Conservation (phyloP, 2,888 invertebrate species). For the Spisula solida region DNA sequence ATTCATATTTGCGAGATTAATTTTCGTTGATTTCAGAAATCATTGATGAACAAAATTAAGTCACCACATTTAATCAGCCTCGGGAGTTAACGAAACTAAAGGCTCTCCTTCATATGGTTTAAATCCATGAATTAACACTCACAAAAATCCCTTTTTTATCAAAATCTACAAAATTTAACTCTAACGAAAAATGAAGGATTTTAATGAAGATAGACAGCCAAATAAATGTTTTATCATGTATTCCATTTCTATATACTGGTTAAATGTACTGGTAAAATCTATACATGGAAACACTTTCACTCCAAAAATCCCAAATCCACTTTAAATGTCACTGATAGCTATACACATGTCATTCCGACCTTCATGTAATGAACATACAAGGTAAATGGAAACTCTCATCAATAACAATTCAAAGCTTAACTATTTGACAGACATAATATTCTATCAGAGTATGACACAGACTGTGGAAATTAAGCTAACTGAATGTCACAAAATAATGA, state of each 20-base stretch:
- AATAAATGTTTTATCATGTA: no score
- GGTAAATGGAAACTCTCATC: not conserved
- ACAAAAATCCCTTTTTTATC: not conserved
- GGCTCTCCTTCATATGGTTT: no score
- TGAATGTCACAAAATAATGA: constrained; percentile 1
- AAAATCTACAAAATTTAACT: not conserved
- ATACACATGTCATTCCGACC: no score
- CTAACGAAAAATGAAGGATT: no score
- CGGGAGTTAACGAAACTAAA: no score
- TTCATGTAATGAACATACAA: not conserved
- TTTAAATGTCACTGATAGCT: not conserved
- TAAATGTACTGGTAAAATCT: not conserved
- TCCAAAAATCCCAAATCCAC: not conserved
- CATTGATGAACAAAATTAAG: no score
- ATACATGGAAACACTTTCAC: constrained; percentile 1
- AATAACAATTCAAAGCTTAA: constrained; percentile 12
- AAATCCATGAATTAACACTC: no score
- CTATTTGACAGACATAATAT: not conserved
- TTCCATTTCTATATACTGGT: no score
- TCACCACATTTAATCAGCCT: no score
- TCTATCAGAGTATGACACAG: not conserved
- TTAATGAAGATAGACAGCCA: no score
- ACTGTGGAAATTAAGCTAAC: not conserved
- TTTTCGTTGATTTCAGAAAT: no score
- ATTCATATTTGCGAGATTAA: no score